phyloP scores from a whole-genome alignment of 2,888 invertebrate species.

The Criorhina ranunculi region DNA sequence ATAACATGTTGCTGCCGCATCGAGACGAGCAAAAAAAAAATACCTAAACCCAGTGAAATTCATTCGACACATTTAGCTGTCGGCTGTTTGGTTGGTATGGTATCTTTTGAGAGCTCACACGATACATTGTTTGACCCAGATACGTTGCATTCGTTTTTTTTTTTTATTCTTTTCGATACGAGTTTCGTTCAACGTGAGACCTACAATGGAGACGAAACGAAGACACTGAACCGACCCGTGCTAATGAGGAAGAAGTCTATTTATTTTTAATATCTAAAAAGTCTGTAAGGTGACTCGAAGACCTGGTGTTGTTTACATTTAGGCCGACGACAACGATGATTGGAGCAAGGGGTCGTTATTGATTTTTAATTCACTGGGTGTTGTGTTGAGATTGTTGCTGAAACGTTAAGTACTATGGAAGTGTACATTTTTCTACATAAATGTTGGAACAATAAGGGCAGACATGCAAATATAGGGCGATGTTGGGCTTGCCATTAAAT shows the following conservation, averaged over 20 bases:
- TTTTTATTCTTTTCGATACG: constrained; percentile 40
- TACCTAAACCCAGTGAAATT: constrained; percentile 56
- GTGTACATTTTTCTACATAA: background rate
- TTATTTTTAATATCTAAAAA: constrained; percentile 49
- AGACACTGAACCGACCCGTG: constrained; percentile 32
- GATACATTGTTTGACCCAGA: constrained; percentile 64
- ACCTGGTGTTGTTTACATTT: constrained; percentile 50
- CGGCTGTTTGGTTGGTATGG: constrained; percentile 33
- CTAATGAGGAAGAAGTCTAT: constrained; percentile 68
- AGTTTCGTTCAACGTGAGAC: constrained; percentile 25
- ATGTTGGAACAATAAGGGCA: too few relatives aligned
- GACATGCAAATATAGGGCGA: too few relatives aligned
- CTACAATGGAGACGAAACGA: constrained; percentile 16
- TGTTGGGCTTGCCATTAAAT: too few relatives aligned
- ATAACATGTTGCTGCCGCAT: constrained; percentile 43
- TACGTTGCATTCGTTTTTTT: constrained; percentile 57
- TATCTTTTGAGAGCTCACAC: constrained; percentile 56
- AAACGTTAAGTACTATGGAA: background rate
- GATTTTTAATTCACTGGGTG: constrained; percentile 31
- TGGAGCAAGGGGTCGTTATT: constrained; percentile 3
- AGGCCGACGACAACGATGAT: constrained; percentile 1
- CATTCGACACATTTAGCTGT: constrained; percentile 64
- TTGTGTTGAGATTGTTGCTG: background rate
- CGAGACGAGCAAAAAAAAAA: constrained; percentile 36
- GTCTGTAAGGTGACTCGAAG: constrained; percentile 15